phyloP scores from a whole-genome alignment of 1,140 invertebrate species.

The Telenomus remus region DNA sequence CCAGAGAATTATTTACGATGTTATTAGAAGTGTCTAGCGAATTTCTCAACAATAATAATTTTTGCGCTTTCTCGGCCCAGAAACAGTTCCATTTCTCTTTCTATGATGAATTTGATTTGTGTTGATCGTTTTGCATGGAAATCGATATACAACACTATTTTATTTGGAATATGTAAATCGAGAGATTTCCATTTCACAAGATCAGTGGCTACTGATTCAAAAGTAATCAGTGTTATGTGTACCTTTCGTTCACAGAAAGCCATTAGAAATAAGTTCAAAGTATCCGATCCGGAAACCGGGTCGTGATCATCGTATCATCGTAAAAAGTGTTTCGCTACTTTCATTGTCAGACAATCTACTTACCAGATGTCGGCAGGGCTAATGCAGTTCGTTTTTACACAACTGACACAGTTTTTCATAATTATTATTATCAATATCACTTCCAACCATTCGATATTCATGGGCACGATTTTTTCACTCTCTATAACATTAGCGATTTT shows the following conservation, averaged over 20 bases:
- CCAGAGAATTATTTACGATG: constrained; percentile 27
- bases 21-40: constrained; percentile 40
- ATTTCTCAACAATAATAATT: constrained; percentile 57
- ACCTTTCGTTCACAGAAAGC: constrained; percentile 30
- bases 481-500: not conserved
- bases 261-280: constrained; percentile 61
- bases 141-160: constrained; percentile 42
- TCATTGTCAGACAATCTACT: constrained; percentile 67
- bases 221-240: constrained; percentile 53
- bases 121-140: constrained; percentile 47
- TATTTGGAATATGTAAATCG: constrained; percentile 21
- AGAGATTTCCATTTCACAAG: constrained; percentile 64
- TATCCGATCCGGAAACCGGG: constrained; percentile 71
- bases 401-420: constrained; percentile 44
- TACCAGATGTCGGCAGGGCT: constrained; percentile 48
- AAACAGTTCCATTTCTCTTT: constrained; percentile 61
- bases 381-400: constrained; percentile 42
- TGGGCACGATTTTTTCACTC: constrained; percentile 5
- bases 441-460: constrained; percentile 21
- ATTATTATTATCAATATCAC: constrained; percentile 20
- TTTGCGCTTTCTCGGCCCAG: constrained; percentile 69
- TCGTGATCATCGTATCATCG: constrained; percentile 65
- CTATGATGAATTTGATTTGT: constrained; percentile 43
- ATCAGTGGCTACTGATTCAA: constrained; percentile 47
- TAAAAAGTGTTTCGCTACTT: constrained; percentile 70